Base-by-base conservation (phyloP, 2,888 invertebrate species). In the Nemotelus nigrinus region DNA sequence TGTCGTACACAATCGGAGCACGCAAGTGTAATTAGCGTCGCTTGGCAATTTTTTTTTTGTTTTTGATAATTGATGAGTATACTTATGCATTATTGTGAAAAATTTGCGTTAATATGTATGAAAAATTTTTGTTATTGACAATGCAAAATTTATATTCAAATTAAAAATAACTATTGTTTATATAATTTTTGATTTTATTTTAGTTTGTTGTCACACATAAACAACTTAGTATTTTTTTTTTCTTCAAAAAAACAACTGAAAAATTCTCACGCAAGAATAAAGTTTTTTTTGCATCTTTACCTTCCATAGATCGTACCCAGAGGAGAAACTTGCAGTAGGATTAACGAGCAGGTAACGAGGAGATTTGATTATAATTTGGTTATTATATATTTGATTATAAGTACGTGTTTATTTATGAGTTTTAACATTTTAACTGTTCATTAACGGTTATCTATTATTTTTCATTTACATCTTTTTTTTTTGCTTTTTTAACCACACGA, bases 261-360 rank as follows among this genome's bases (percentile, higher is more conserved):
- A 74, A 60, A 39, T 44, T 43, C 8, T 63, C 41, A 39, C 60
- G n/a, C 76, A 76, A 43, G n/a, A 64, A 76, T 50, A 76, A 44
- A 48, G 60, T 25, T 25, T 50, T 68, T 70, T 68, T 75, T 64
- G 55, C 45, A 82, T 82, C 83, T 82, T 87, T 87, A 86, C 87
- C 87, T 87, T 87, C 83, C 75, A 82, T 81, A 86, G 87, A 87
- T 87, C 87, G 87, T 87, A 87, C 87, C 87, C 86, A 85, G 83
- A 63, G 60, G 74, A 74, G 72, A 45, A 60, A n/a, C 25, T 60
- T 74, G 45, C 45, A 72, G 63, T 6, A 63, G 25, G 60, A 45
- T 57, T 45, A 39, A 50, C 44, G 47, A 55, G 10, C 43, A 43
- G 39, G 50, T 75, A 45, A 75, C 57, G 48, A 50, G 76, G 47